Conservation (phyloP, 2,797 vertebrate genomes). For the Danio choprae region DNA sequence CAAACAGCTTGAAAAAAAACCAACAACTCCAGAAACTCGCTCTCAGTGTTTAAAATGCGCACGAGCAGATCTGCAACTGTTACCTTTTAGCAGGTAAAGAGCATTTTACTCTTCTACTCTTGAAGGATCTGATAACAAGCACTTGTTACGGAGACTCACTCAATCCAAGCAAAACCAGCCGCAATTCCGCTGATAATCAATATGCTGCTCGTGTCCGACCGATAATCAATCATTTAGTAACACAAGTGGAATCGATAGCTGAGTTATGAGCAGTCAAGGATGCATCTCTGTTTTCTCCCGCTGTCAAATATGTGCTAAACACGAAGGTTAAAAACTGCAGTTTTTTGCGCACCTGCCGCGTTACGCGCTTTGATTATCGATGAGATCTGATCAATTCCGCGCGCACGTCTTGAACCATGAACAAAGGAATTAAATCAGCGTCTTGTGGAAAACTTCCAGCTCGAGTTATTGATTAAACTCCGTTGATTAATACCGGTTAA, state of each 20-base stretch:
- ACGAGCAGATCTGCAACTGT: neutral
- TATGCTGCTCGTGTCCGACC: slow-evolving; percentile 1
- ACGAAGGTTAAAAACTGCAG: neutral
- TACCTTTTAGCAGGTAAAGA: no score
- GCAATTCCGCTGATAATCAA: slow-evolving; percentile 7
- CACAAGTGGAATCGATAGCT: slow-evolving; percentile 14
- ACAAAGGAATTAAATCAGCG: neutral
- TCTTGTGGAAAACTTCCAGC: neutral
- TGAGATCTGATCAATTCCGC: slow-evolving; percentile 5
- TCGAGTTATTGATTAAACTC: neutral
- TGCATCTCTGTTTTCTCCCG: neutral
- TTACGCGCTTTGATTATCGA: slow-evolving; percentile 30
- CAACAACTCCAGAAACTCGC: neutral
- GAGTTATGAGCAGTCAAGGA: slow-evolving; percentile 9
- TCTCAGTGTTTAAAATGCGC: neutral
- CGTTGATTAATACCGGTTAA: neutral
- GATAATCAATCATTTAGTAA: slow-evolving; percentile 11
- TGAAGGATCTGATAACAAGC: neutral
- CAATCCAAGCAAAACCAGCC: neutral
- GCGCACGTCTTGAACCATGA: neutral
- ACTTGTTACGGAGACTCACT: neutral
- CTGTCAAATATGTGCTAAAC: neutral
- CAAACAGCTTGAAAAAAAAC: neutral
- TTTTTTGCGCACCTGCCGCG: neutral
- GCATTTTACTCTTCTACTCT: no score